Evolutionary conservation across 1,140 invertebrate genomes (phyloP).

Genomic region (Brachionus plicatilis): DNA sequence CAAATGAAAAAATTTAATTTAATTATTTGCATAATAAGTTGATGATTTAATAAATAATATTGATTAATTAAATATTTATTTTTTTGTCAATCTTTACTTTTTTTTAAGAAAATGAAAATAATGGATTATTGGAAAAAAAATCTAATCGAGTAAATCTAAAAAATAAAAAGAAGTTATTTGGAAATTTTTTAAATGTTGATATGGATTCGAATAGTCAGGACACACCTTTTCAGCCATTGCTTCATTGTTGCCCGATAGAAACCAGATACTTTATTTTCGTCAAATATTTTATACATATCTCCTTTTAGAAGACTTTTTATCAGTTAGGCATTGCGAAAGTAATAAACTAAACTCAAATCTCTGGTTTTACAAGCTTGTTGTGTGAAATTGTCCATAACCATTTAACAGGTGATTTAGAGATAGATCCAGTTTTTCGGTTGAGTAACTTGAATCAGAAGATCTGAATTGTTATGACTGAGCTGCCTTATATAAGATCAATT

Average conservation of each 20-base stretch:
- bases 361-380: constrained; percentile 95
- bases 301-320: constrained; percentile 81
- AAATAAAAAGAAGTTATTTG: too few relatives aligned
- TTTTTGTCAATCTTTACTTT: too few relatives aligned
- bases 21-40: too few relatives aligned
- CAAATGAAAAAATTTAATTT: too few relatives aligned
- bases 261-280: constrained; percentile 87
- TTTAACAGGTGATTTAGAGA: constrained; percentile 94
- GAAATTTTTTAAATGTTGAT: too few relatives aligned
- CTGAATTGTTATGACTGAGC: constrained; percentile 93
- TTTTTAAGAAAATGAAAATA: too few relatives aligned
- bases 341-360: constrained; percentile 92
- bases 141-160: too few relatives aligned
- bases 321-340: constrained; percentile 72
- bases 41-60: too few relatives aligned
- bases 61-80: too few relatives aligned
- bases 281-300: constrained; percentile 72
- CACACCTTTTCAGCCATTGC: constrained; percentile 81
- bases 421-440: constrained; percentile 91
- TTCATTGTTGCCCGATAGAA: constrained; percentile 89
- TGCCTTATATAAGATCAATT: constrained; percentile 99
- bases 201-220: too few relatives aligned
- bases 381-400: constrained; percentile 95
- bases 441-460: constrained; percentile 89
- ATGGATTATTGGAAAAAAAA: too few relatives aligned